Evolutionary conservation across 2,888 invertebrate genomes (phyloP).

Genomic region (Allacma fusca): DNA sequence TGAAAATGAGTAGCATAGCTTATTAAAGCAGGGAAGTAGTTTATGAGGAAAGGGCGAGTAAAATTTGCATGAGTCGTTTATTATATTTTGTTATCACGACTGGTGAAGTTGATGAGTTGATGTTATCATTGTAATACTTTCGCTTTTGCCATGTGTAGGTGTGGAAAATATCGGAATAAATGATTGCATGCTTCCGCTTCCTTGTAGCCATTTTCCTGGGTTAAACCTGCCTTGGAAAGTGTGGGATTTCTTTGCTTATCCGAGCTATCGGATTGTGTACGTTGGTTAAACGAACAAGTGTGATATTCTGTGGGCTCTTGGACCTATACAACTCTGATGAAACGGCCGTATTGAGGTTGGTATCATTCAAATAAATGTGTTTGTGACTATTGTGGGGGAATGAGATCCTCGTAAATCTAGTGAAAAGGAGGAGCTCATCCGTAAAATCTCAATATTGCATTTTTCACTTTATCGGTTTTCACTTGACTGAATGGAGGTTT

Average conservation of each 20-base stretch:
- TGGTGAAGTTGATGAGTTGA: conserved; percentile 24
- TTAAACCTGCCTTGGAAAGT: background rate
- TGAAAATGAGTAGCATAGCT: too few species aligned
- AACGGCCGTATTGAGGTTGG: background rate
- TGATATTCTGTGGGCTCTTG: background rate
- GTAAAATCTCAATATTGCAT: conserved; percentile 47
- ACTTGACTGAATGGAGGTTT: conserved; percentile 41
- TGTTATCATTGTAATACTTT: conserved; percentile 21
- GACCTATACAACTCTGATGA: background rate
- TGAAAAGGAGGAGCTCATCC: conserved; percentile 44
- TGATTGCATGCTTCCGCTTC: conserved; percentile 8
- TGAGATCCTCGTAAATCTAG: conserved; percentile 43
- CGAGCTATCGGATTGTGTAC: background rate
- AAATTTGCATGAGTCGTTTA: conserved; percentile 15
- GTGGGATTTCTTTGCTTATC: background rate
- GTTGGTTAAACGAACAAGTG: background rate
- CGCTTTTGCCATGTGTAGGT: background rate
- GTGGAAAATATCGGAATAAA: conserved; percentile 17
- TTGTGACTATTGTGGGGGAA: conserved; percentile 40
- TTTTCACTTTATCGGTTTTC: conserved; percentile 48
- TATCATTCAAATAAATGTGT: conserved; percentile 39
- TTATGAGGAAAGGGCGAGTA: background rate
- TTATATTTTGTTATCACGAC: background rate
- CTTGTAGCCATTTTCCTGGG: background rate
- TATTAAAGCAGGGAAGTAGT: too few species aligned